Evolutionary conservation across 37 sponge, comb jelly and placozoan species (phyloP).

Genomic region (Lycopodina hypogea): DNA sequence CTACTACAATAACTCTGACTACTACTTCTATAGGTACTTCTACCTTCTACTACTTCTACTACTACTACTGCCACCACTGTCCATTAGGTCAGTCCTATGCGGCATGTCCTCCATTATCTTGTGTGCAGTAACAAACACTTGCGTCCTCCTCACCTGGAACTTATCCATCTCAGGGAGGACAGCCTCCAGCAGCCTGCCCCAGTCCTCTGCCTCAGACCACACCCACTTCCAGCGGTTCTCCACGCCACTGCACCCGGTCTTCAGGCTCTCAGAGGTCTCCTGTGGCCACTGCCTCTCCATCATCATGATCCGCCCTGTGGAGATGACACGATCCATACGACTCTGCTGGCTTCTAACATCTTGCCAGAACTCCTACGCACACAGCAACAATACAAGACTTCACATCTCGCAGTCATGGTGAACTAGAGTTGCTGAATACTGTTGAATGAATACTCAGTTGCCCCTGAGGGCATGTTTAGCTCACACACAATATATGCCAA

Average conservation of each 20-base stretch:
- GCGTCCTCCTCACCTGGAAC: constrained; percentile 33
- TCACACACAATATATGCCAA: too few relatives aligned
- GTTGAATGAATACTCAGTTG: too few relatives aligned
- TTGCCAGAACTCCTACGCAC: constrained; percentile 7
- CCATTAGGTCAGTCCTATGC: too few relatives aligned
- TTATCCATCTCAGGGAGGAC: constrained; percentile 44
- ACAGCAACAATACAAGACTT: not conserved
- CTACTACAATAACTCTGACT: too few relatives aligned
- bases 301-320: not conserved
- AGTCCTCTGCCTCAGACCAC: constrained; percentile 25
- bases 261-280: constrained; percentile 21
- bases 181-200: constrained; percentile 23
- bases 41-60: too few relatives aligned
- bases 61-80: too few relatives aligned
- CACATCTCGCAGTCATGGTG: not conserved
- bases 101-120: too few relatives aligned
- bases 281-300: constrained; percentile 36
- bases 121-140: too few relatives aligned
- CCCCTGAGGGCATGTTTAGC: too few relatives aligned
- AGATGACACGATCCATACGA: constrained; percentile 24
- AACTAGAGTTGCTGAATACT: too few relatives aligned
- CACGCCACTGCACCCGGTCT: constrained; percentile 12
- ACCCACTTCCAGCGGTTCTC: constrained; percentile 35
- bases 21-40: too few relatives aligned
- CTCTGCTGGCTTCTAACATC: constrained; percentile 23